phyloP scores from a whole-genome alignment of 2,888 invertebrate genomes.

The Thysanoteuthis rhombus region DNA sequence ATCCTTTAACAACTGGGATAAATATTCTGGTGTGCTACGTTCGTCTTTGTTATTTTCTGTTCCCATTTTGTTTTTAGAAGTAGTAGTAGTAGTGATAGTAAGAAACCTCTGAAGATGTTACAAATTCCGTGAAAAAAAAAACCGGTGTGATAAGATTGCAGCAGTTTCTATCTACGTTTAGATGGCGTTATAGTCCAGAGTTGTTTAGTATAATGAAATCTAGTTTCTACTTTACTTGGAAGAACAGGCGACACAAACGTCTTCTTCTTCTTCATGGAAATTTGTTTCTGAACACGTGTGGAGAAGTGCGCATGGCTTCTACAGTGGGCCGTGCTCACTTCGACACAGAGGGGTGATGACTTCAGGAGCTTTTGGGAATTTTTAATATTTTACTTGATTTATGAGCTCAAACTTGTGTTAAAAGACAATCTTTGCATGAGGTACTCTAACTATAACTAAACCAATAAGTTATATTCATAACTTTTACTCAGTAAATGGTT shows the following conservation, averaged over 20 bases:
- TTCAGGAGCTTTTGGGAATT: background rate
- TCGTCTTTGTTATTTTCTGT: slow-evolving; percentile 65
- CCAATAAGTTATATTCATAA: background rate
- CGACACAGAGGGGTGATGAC: background rate
- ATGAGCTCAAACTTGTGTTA: too few species aligned
- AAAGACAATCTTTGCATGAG: background rate
- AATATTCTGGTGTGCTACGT: slow-evolving; percentile 82
- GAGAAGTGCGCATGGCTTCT: slow-evolving; percentile 59
- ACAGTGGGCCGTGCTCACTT: background rate
- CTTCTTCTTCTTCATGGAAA: slow-evolving; percentile 53
- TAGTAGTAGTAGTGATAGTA: background rate
- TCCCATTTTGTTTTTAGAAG: slow-evolving; percentile 60
- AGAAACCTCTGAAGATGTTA: background rate
- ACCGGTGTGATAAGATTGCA: slow-evolving; percentile 35
- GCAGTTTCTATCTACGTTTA: slow-evolving; percentile 42
- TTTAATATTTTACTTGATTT: background rate
- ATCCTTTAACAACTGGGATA: slow-evolving; percentile 99
- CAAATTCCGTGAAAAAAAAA: slow-evolving; percentile 1
- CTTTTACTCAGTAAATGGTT: background rate
- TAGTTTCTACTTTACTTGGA: background rate
- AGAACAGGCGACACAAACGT: slow-evolving; percentile 37
- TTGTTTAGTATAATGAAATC: background rate
- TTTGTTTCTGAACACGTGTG: slow-evolving; percentile 66
- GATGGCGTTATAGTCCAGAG: background rate
- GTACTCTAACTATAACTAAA: background rate